These are phyloP conservation scores for Drosophila barbarae DNA, from an alignment of 2,888 invertebrate species.

Conservation along the genomic window DNA sequence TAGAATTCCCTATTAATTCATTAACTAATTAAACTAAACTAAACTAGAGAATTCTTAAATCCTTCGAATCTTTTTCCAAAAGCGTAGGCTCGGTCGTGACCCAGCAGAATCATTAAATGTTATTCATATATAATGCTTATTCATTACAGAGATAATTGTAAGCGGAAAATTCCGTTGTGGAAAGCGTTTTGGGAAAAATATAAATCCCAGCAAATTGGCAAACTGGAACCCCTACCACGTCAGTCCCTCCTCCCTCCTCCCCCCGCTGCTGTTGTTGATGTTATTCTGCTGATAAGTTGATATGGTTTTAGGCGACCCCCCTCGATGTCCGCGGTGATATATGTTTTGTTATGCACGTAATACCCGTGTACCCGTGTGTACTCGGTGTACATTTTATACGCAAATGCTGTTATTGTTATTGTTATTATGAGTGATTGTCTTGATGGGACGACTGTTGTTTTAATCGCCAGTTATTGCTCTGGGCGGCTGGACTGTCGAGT, in stretches of 20 bases:
- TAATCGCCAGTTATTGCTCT: slow-evolving; percentile 41
- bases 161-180: slow-evolving; percentile 38
- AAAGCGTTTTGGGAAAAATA: slow-evolving; percentile 17
- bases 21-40: background rate
- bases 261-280: slow-evolving; percentile 4
- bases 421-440: slow-evolving; percentile 19
- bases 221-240: slow-evolving; percentile 50
- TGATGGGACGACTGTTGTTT: slow-evolving; percentile 23
- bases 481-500: slow-evolving; percentile 27
- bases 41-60: background rate
- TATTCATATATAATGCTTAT: too few relatives aligned
- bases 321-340: slow-evolving; percentile 12
- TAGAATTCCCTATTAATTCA: background rate
- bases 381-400: slow-evolving; percentile 14
- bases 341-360: slow-evolving; percentile 3
- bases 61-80: too few relatives aligned
- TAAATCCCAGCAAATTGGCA: slow-evolving; percentile 48
- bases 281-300: slow-evolving; percentile 24
- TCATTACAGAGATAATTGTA: slow-evolving; percentile 5
- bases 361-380: slow-evolving; percentile 3
- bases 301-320: slow-evolving; percentile 14
- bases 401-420: slow-evolving; percentile 19
- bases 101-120: too few relatives aligned
- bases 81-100: too few relatives aligned
- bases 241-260: slow-evolving; percentile 34